These are phyloP conservation scores for Coptotermes formosanus DNA, from an alignment of 1,140 invertebrate genomes.

Conservation along the genomic window DNA sequence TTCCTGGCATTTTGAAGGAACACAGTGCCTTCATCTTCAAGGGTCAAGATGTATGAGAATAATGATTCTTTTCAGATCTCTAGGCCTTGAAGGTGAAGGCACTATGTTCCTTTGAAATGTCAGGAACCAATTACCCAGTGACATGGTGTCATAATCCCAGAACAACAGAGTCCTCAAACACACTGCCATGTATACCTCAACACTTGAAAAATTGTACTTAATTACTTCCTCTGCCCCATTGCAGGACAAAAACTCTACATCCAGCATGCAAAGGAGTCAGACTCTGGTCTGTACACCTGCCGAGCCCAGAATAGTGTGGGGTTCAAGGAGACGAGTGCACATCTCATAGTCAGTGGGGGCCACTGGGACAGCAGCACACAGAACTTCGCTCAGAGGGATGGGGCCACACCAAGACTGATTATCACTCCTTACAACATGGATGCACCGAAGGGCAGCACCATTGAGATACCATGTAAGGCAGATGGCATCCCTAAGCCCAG, in stretches of 20 bases:
- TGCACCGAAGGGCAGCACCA: constrained; percentile 65
- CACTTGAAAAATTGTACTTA: not conserved
- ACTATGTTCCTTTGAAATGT: too few relatives aligned
- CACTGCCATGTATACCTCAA: too few relatives aligned
- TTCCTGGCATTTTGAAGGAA: too few relatives aligned
- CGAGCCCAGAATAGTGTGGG: constrained; percentile 72
- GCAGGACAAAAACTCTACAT: constrained; percentile 58
- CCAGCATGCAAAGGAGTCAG: constrained; percentile 58
- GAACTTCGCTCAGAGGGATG: constrained; percentile 33
- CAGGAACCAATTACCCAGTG: too few relatives aligned
- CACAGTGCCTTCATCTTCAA: too few relatives aligned
- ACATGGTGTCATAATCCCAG: too few relatives aligned
- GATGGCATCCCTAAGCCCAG: constrained; percentile 73
- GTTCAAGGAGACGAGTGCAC: constrained; percentile 62
- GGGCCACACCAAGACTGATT: constrained; percentile 57
- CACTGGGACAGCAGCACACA: not conserved
- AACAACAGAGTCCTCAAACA: too few relatives aligned
- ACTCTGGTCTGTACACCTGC: constrained; percentile 79
- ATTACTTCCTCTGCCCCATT: constrained; percentile 6
- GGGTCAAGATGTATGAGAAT: too few relatives aligned
- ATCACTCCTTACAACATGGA: constrained; percentile 73
- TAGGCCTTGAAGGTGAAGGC: too few relatives aligned
- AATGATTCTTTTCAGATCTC: too few relatives aligned
- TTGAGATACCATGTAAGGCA: constrained; percentile 78
- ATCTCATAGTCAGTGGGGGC: constrained; percentile 55